Conservation (phyloP, 2,888 invertebrate genomes). For the Operophtera brumata region DNA sequence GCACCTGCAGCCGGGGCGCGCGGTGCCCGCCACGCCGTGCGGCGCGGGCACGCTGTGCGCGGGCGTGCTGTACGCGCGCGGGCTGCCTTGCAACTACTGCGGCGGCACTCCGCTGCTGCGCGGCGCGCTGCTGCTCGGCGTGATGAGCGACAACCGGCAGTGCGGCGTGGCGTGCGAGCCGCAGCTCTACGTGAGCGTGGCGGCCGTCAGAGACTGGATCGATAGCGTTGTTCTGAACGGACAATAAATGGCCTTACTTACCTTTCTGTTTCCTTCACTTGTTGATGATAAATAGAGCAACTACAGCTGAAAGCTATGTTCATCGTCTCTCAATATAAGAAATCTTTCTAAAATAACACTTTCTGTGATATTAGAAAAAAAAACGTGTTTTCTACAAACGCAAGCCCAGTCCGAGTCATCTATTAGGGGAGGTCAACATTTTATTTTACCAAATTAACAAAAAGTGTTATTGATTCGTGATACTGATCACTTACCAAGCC, state of each 20-base stretch:
- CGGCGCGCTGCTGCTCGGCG: constrained; percentile 40
- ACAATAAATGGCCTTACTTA: constrained; percentile 24
- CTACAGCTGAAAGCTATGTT: no score
- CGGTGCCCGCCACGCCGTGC: constrained; percentile 26
- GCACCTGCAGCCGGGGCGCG: constrained; percentile 38
- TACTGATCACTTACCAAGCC: no score
- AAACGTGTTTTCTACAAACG: no score
- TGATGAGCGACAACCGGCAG: constrained; percentile 50
- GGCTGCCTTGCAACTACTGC: constrained; percentile 55
- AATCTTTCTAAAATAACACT: no score
- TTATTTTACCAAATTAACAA: no score
- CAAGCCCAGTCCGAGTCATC: no score
- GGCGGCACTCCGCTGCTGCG: constrained; percentile 60
- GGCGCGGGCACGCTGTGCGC: constrained; percentile 38
- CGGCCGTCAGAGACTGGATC: constrained; percentile 52
- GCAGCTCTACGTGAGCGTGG: constrained; percentile 53
- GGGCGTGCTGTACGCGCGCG: constrained; percentile 39
- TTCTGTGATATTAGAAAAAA: no score
- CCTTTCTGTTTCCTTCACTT: background rate
- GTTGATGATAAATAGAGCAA: no score
- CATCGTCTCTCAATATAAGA: no score
- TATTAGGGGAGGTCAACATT: no score
- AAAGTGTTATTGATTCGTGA: no score
- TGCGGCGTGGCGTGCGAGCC: constrained; percentile 63
- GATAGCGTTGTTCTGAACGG: constrained; percentile 35